These are phyloP conservation scores for Pogonocichla stellata DNA, from an alignment of 2,113 vertebrate genomes.

Conservation along the genomic window DNA sequence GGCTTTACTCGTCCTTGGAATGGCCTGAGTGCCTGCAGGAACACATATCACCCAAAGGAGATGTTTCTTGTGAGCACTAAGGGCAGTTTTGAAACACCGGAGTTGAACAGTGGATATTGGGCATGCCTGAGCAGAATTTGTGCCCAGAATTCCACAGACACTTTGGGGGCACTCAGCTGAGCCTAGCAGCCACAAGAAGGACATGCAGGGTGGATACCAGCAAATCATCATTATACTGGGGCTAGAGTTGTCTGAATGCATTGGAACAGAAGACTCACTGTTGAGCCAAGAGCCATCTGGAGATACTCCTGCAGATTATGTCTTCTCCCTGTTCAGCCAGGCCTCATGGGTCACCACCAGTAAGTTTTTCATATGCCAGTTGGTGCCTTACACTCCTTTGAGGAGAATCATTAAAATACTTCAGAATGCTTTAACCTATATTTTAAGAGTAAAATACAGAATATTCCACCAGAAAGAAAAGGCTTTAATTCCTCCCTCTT, in stretches of 20 bases:
- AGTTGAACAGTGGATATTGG: background rate
- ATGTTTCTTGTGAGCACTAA: background rate
- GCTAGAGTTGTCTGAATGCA: background rate
- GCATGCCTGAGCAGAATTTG: background rate
- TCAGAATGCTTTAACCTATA: background rate
- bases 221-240: background rate
- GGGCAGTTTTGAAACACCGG: background rate
- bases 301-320: background rate
- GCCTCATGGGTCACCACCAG: fast-evolving
- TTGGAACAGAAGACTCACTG: background rate
- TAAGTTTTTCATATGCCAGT: background rate
- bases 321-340: background rate
- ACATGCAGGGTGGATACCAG: fast-evolving
- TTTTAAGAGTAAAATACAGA: background rate
- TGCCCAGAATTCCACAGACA: background rate
- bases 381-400: background rate
- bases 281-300: background rate
- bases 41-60: background rate
- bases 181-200: background rate
- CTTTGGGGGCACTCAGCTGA: background rate
- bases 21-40: background rate
- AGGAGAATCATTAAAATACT: background rate
- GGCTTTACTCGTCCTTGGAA: background rate
- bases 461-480: background rate
- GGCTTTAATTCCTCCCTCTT: background rate